Base-by-base conservation (phyloP, 2,797 vertebrate genomes). In the Tauraco hartlaubi region DNA sequence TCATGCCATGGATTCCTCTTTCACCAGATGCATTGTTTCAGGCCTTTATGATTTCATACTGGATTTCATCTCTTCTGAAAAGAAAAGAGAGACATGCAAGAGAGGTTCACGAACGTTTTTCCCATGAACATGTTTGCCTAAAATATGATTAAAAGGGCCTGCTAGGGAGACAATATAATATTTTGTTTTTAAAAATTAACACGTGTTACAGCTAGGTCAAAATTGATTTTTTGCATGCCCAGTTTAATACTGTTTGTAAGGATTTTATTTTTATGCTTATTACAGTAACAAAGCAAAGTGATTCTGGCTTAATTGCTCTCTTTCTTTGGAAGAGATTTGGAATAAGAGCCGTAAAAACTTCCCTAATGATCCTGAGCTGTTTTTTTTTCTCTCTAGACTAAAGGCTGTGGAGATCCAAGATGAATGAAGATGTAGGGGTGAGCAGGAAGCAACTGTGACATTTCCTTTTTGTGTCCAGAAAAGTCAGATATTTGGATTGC, bases 1-100 rank as follows among this genome's bases (percentile, higher is more conserved):
- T 93, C 73, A 49, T 73, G 73, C 80, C 35, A 51, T 49, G 67
- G 75, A 90, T 93, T 96, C 67, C 62, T 58, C 33, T 92, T 85
- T 90, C 84, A 78, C 82, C 94, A 96, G 88, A 96, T 93, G 80
- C 67, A 90, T 62, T 95, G 83, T 91, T 95, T 96, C 88, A 95
- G 68, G 61, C 15, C 73, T 95, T 92, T 94, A 63, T 84, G 81
- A 91, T 92, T 96, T 96, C 92, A 95, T 72, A 82, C 85, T 90
- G 92, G 72, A 94, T 95, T 91, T 93, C 54, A 54, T 85, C 82
- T 93, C 90, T 76, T 90, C 85, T 91, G 66, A 96, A 96, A 88
- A 92, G 88, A 88, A 86, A 83, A 95, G 71, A 80, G 58, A 90
- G 68, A 87, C 72, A 82, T 52, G 37, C 59, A 92, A 90, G 82